A percentile compares a stretch with the other conserved stretches of the same genome.
Conservation (phyloP, 2,888 invertebrate species). For the Octonoba sinensis region DNA sequence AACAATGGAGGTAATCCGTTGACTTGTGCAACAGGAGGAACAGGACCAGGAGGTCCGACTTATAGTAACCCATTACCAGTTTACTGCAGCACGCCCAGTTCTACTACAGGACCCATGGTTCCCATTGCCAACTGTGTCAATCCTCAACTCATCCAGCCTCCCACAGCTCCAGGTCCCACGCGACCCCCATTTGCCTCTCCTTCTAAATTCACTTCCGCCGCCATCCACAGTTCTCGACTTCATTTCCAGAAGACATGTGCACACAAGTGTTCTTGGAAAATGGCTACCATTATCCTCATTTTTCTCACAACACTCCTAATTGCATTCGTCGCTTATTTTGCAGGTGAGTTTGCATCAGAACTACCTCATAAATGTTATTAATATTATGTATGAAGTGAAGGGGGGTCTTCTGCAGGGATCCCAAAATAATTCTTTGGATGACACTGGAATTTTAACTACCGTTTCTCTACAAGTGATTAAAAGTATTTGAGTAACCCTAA, state of each 20-base stretch:
- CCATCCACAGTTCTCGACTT: constrained; percentile 54
- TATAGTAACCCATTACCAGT: constrained; percentile 66
- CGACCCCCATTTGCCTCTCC: constrained; percentile 46
- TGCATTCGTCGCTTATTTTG: constrained; percentile 87
- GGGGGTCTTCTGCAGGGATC: not conserved
- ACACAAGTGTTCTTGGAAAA: constrained; percentile 85
- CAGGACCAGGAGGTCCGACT: constrained; percentile 54
- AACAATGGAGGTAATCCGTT: constrained; percentile 42
- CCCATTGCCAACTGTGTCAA: constrained; percentile 66
- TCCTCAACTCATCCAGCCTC: constrained; percentile 66
- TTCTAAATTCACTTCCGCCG: constrained; percentile 55
- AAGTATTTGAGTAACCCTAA: no score
- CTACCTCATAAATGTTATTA: not conserved
- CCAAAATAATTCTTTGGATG: not conserved
- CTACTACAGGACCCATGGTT: constrained; percentile 67
- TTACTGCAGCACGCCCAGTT: constrained; percentile 65
- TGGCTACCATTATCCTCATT: constrained; percentile 89
- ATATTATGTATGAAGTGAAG: not conserved
- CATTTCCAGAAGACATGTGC: constrained; percentile 63
- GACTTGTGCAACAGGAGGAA: constrained; percentile 33
- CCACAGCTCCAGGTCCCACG: constrained; percentile 54
- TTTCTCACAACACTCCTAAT: constrained; percentile 85
- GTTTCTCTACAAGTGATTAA: no score
- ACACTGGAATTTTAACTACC: not conserved
- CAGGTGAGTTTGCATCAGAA: constrained; percentile 77